These are phyloP conservation scores for Mesoligia furuncula DNA, from an alignment of 2,888 invertebrate genomes.

Conservation along the genomic window DNA sequence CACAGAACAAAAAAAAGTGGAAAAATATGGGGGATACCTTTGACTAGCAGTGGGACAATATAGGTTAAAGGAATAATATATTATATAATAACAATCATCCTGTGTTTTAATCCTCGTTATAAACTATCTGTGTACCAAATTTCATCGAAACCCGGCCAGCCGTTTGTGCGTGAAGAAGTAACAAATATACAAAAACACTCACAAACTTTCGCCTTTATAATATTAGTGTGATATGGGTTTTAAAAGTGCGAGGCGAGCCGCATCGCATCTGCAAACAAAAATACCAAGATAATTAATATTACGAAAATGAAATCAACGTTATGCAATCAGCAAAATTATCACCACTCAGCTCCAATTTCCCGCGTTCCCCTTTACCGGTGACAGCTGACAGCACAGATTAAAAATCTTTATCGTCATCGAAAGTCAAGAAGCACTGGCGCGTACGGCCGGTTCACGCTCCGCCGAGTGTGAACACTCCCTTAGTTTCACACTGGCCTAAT, in stretches of 20 bases:
- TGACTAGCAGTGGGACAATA: too few species aligned
- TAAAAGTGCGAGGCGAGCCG: neutral
- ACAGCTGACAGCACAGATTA: constrained; percentile 46
- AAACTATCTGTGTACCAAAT: too few species aligned
- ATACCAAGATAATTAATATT: neutral
- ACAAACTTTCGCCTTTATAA: too few species aligned
- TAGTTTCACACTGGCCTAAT: constrained; percentile 61
- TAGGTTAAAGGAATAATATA: too few species aligned
- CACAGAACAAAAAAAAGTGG: too few species aligned
- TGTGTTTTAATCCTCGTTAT: too few species aligned
- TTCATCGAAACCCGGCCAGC: too few species aligned
- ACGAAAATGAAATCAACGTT: constrained; percentile 27
- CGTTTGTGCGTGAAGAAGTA: too few species aligned
- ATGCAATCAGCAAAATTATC: constrained; percentile 4
- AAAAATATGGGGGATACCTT: too few species aligned
- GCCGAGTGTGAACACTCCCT: constrained; percentile 53
- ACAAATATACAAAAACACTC: too few species aligned
- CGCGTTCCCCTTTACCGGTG: constrained; percentile 41
- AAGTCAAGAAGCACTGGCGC: constrained; percentile 59
- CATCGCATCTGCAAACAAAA: neutral
- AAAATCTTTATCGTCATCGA: constrained; percentile 63
- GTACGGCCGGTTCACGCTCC: constrained; percentile 47
- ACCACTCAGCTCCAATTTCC: constrained; percentile 29
- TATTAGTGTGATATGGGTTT: too few species aligned
- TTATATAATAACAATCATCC: too few species aligned